phyloP scores from a whole-genome alignment of 2,113 vertebrate genomes.

The Notiomystis cincta region DNA sequence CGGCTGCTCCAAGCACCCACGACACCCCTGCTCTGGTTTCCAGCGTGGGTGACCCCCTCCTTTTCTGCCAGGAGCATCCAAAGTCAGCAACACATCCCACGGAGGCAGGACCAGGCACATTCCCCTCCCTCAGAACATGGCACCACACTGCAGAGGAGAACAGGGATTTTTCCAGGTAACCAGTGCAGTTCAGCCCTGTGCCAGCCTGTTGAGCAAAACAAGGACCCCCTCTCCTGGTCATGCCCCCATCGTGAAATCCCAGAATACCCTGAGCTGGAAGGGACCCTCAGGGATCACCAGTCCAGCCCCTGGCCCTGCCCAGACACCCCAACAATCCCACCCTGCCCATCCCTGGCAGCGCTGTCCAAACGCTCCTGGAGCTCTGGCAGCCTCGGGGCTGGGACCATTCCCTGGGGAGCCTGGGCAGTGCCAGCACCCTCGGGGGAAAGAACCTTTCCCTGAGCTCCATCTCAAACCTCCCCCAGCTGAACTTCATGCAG shows the following conservation, averaged over 20 bases:
- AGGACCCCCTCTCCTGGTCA: fast-evolving
- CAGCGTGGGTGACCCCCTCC: not conserved
- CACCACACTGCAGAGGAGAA: fast-evolving
- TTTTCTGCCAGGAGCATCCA: not conserved
- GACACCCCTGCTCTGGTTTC: not conserved
- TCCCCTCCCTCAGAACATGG: fast-evolving
- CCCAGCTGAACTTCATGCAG: not conserved
- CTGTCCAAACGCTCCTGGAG: not conserved
- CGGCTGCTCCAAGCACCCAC: fast-evolving
- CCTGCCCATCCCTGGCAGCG: not conserved
- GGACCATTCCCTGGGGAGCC: not conserved
- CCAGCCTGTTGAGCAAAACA: not conserved
- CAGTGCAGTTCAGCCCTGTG: not conserved
- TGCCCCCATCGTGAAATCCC: not conserved
- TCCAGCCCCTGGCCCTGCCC: fast-evolving
- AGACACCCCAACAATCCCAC: not conserved
- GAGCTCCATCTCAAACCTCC: not conserved
- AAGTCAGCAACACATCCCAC: fast-evolving
- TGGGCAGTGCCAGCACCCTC: not conserved
- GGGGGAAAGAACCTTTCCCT: not conserved
- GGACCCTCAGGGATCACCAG: fast-evolving
- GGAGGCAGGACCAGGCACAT: not conserved
- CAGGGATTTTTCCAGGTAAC: not conserved
- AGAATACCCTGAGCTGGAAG: not conserved
- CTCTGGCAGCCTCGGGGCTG: not conserved